phyloP scores from a whole-genome alignment of 1,140 invertebrate genomes.

The Cephus cinctus region DNA sequence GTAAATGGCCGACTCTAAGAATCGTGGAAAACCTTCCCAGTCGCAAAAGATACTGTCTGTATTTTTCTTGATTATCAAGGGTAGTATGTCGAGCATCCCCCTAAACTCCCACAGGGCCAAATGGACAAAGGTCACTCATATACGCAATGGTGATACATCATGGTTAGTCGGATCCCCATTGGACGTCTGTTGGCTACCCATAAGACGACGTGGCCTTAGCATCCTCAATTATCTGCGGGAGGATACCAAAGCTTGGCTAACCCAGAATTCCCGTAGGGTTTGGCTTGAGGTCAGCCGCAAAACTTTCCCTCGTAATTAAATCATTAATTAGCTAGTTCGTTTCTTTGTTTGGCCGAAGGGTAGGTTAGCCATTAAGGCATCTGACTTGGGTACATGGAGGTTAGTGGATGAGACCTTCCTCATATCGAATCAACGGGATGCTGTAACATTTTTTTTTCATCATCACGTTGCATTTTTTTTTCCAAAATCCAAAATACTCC shows the following conservation, averaged over 20 bases:
- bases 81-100: background rate
- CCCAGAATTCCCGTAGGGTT: background rate
- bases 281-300: constrained; percentile 22
- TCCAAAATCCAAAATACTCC: too few relatives aligned
- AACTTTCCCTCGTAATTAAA: constrained; percentile 47
- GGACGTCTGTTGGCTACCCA: constrained; percentile 21
- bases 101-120: constrained; percentile 1
- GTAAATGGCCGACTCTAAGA: too few relatives aligned
- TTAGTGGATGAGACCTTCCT: too few relatives aligned
- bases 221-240: constrained; percentile 42
- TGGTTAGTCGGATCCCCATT: constrained; percentile 36
- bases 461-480: too few relatives aligned
- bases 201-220: constrained; percentile 32
- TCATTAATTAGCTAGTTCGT: constrained; percentile 39
- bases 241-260: constrained; percentile 5
- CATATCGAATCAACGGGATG: too few relatives aligned
- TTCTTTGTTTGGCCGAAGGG: too few relatives aligned
- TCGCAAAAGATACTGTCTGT: too few relatives aligned
- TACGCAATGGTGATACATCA: constrained; percentile 42
- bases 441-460: too few relatives aligned
- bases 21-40: too few relatives aligned
- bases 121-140: constrained; percentile 45
- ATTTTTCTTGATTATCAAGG: too few relatives aligned
- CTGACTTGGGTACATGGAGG: too few relatives aligned
- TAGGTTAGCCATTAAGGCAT: too few relatives aligned